Conservation (phyloP, 1,140 invertebrate species). For the Diorhabda elongata region DNA sequence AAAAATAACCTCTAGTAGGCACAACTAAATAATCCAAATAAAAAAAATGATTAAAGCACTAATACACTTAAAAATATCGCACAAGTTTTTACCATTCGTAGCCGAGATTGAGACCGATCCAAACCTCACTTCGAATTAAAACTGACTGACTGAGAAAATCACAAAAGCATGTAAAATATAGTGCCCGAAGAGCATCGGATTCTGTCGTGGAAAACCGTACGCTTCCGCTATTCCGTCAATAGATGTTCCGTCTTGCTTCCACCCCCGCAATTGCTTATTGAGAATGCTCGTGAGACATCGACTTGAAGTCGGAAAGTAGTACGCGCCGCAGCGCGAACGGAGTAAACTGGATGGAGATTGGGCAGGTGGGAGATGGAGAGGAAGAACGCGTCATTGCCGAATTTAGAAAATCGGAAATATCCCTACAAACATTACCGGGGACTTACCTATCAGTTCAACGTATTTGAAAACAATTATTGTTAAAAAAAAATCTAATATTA, state of each 20-base stretch:
- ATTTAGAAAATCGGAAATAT: no score
- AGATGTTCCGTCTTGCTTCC: conserved; percentile 17
- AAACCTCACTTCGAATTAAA: not conserved
- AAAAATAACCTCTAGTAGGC: not conserved
- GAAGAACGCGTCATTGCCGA: not conserved
- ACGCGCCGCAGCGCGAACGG: not conserved
- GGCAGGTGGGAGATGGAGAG: not conserved
- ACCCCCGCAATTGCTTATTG: conserved; percentile 13
- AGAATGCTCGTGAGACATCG: not conserved
- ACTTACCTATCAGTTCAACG: no score
- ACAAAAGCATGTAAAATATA: conserved; percentile 21
- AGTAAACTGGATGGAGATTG: not conserved
- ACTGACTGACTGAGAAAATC: conserved; percentile 10
- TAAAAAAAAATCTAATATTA: no score
- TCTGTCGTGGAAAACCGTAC: conserved; percentile 3
- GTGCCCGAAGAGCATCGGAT: conserved; percentile 9
- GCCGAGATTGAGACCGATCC: not conserved
- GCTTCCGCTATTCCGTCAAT: conserved; percentile 19
- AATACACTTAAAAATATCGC: not conserved
- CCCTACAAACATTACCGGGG: no score
- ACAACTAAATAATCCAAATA: not conserved
- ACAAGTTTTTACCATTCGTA: not conserved
- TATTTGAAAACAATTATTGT: no score
- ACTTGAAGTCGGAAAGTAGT: not conserved
- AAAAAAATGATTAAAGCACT: not conserved